Percentiles rank a stretch among this genome's conserved stretches.
Conservation (phyloP, 2,113 vertebrate genomes). For the Eulemur rufifrons region DNA sequence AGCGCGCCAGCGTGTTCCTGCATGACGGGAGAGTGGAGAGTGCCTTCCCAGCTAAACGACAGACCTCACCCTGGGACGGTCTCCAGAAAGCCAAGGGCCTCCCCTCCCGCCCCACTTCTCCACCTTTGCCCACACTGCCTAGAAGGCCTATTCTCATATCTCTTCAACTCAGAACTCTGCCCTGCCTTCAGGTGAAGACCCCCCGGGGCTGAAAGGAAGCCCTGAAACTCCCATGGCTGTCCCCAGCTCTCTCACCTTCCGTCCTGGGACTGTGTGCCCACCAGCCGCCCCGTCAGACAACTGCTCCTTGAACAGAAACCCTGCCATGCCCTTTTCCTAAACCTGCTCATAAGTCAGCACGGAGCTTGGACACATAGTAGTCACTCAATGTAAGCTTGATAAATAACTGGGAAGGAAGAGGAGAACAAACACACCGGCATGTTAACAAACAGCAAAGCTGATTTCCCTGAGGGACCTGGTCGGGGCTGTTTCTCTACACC, state of each 20-base stretch:
- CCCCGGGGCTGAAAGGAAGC: background rate
- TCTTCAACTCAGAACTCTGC: constrained; percentile 39
- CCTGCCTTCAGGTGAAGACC: background rate
- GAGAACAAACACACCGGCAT: background rate
- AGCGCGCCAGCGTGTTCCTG: background rate
- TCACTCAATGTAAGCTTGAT: background rate
- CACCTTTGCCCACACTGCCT: background rate
- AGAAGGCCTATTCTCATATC: background rate
- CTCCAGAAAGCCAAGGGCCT: background rate
- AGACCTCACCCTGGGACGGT: background rate
- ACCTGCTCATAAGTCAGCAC: background rate
- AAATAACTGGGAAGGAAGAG: background rate
- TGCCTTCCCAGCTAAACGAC: no score
- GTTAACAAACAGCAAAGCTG: background rate
- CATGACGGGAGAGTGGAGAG: background rate
- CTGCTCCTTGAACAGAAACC: constrained; percentile 2
- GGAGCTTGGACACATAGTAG: background rate
- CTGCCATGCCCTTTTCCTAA: background rate
- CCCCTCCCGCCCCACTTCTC: background rate
- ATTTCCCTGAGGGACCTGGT: background rate
- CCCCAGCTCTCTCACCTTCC: background rate
- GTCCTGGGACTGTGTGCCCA: background rate
- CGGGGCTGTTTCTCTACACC: background rate
- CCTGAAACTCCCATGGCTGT: no score
- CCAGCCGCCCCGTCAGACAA: background rate